These are phyloP conservation scores for Pheucticus melanocephalus DNA, from an alignment of 2,113 vertebrate genomes.

Conservation along the genomic window DNA sequence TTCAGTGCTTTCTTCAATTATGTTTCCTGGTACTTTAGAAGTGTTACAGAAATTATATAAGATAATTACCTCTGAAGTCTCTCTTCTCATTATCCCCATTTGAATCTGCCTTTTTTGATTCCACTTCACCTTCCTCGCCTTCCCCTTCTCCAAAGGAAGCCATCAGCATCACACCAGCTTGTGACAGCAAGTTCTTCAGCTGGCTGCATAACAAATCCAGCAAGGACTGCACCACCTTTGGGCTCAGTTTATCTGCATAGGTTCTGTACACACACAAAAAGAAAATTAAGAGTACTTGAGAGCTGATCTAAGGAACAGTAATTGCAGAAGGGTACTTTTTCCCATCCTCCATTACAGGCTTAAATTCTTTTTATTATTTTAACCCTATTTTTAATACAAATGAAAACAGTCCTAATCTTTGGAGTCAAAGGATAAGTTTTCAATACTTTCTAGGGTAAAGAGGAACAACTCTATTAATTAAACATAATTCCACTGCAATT, in stretches of 20 bases:
- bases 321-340: not conserved
- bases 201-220: conserved; percentile 96
- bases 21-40: not conserved
- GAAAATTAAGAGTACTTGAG: not conserved
- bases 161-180: conserved; percentile 86
- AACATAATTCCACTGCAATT: not conserved
- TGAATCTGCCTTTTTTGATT: conserved; percentile 79
- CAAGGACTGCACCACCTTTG: conserved; percentile 94
- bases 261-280: conserved; percentile 70
- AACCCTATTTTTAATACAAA: not conserved
- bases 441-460: not conserved
- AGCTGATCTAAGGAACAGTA: not conserved
- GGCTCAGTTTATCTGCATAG: conserved; percentile 92
- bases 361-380: not conserved
- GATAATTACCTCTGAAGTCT: conserved; percentile 86
- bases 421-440: not conserved
- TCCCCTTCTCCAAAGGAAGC: conserved; percentile 80
- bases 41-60: not conserved
- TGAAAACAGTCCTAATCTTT: not conserved
- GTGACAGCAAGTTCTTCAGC: conserved; percentile 92
- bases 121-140: conserved; percentile 72
- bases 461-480: not conserved
- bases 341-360: not conserved
- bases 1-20: not conserved
- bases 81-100: conserved; percentile 83